Base-by-base conservation (phyloP, 2,797 vertebrate species). In the Falco biarmicus region DNA sequence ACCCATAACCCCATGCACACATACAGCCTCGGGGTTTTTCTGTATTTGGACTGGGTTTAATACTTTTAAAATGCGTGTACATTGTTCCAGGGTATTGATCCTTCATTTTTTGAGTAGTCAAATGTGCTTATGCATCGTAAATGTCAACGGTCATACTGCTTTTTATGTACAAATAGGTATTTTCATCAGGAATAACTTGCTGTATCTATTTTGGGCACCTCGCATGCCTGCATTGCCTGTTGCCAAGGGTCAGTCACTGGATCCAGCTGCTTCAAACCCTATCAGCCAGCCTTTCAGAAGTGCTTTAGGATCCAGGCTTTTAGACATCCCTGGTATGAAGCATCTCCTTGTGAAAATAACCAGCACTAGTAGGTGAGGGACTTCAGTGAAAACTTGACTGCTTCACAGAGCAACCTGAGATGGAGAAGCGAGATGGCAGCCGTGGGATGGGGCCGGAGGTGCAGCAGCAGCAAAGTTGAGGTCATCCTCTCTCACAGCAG, bases 391-490 rank as follows among this genome's bases (percentile, higher is more conserved):
- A 73, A 57, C 50, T 6, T 39, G 28, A 6, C 17, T 37, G 9
- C n/a, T 78, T 57, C 66, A 74, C 48, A 57, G 11, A 37, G 29
- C 28, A 66, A 25, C 32, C 8, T 57, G 66, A n/a, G 32, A 48
- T n/a, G 20, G 63, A 76, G 75, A 10, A 48, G 37, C 0, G 2
- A 45, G 39, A 29, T 34, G 57, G 32, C 31, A 64, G 64, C 28
- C 1, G 1, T 43, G 29, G 16, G 13, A 54, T 1, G 3, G 26
- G 9, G 26, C 56, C 5, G 0, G 34, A 69, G 11, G 14, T 43
- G n/a, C 77, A 59, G 45, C 28, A 32, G 11, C 19, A 21, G 10
- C 29, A 51, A n/a, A 8, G 2, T 54, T 1, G 2, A 48, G 59
- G 39, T 32, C 59, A 43, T 13, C 48, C 28, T 75, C 13, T 48